Evolutionary conservation across 2,888 invertebrate species (phyloP).

Genomic region (Herminia tarsipennalis): DNA sequence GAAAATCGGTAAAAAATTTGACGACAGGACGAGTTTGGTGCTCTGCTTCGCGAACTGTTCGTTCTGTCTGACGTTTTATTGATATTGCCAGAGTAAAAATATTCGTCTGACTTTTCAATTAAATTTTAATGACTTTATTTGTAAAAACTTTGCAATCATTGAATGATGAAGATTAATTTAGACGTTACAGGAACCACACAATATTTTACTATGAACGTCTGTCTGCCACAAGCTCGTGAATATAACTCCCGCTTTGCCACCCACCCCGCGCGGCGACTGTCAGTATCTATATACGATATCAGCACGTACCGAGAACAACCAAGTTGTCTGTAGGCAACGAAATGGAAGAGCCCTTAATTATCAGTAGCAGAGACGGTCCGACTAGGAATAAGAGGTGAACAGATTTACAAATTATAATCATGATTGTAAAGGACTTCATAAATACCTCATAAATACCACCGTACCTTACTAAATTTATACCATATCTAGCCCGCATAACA

Average conservation of each 20-base stretch:
- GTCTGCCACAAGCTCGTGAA: conserved; percentile 54
- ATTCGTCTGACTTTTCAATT: background rate
- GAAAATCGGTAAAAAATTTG: conserved; percentile 13
- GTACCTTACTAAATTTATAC: too few species aligned
- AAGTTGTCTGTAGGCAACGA: too few species aligned
- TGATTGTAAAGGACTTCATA: too few species aligned
- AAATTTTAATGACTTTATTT: background rate
- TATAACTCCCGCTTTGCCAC: conserved; percentile 50
- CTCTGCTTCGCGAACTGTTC: conserved; percentile 23
- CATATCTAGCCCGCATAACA: too few species aligned
- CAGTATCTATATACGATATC: background rate
- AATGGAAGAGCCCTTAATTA: too few species aligned
- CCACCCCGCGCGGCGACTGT: conserved; percentile 11
- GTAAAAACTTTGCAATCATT: background rate
- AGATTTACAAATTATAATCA: too few species aligned
- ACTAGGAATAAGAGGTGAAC: too few species aligned
- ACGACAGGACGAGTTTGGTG: too few species aligned
- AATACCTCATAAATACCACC: too few species aligned
- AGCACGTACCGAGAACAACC: too few species aligned
- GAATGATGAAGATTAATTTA: background rate
- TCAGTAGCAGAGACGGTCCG: too few species aligned
- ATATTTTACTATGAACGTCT: conserved; percentile 46
- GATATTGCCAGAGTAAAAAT: conserved; percentile 43
- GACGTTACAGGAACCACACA: background rate
- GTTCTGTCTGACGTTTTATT: conserved; percentile 43